Evolutionary conservation across 1,140 invertebrate genomes (phyloP), one percentile per base, ranked within the genome.

Genomic region (Pogonomyrmex barbatus): DNA sequence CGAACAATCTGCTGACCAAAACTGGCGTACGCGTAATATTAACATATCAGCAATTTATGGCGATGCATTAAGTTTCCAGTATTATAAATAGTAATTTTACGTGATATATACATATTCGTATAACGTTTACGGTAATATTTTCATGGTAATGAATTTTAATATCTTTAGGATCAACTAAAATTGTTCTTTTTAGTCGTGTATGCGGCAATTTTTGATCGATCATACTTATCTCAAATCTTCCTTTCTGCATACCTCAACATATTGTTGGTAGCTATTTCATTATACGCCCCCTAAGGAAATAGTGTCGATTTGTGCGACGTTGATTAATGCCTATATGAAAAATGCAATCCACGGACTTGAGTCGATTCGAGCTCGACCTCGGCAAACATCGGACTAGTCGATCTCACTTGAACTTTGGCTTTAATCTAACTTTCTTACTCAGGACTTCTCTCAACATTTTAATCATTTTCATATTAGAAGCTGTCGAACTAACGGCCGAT

Each of bases 381-480:
- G 56, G 45, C 54, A 54, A 63, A 62, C 42, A 73, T 58, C 24
- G 50, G 17, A 33, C 12, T 14, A 33, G 36, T 30, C 60, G 83
- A 77, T 62, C 84, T 84, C 47, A 65, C 58, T 91, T 68, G 73
- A 88, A 90, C 91, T 92, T 88, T 87, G 52, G 52, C 63, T 81
- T 92, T 91, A 92, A 92, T 92, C 90, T 91, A 92, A 92, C 91
- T 92, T 92, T 91, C 85, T 78, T 77, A 84, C 85, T 75, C 42
- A 30, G 73, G 73, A 90, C 79, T 91, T 92, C 79, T 91, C 71
- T 73, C 90, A 79, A 83, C 82, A 82, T 91, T 91, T 89, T 91
- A 92, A 91, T 92, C 88, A 90, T 91, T 88, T 88, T 85, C 79
- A 84, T 91, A 92, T 88, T 92, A 90, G 85, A 90, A 90, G 58